phyloP scores from a whole-genome alignment of 2,888 invertebrate species.

The Ectemnius lituratus region DNA sequence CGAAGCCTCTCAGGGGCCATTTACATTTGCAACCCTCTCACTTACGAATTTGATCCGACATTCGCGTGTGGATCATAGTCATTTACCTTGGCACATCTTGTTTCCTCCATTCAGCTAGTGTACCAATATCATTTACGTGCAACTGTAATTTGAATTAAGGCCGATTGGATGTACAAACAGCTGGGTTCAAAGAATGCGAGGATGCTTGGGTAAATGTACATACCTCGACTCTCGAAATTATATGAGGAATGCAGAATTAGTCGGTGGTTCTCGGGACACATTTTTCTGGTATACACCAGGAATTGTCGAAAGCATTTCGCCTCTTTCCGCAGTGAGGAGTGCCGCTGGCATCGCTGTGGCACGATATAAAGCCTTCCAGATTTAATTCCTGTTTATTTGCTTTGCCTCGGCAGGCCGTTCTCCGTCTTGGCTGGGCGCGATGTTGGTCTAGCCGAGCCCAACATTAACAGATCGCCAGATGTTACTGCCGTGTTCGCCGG shows the following conservation, averaged over 20 bases:
- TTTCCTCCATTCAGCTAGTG: too few species aligned
- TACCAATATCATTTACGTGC: too few species aligned
- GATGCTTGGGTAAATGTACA: too few species aligned
- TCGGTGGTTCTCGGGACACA: background rate
- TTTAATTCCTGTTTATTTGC: slow-evolving; percentile 78
- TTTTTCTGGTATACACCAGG: background rate
- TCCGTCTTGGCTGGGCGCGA: slow-evolving; percentile 54
- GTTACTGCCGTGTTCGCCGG: slow-evolving; percentile 66
- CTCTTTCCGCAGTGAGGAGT: slow-evolving; percentile 37
- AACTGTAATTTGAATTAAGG: too few species aligned
- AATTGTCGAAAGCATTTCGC: slow-evolving; percentile 4
- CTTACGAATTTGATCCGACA: slow-evolving; percentile 60
- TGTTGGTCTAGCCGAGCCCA: slow-evolving; percentile 65
- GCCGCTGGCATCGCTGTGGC: slow-evolving; percentile 29
- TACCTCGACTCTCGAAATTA: background rate
- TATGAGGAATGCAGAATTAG: background rate
- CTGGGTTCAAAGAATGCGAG: too few species aligned
- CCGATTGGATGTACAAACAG: too few species aligned
- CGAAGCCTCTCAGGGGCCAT: slow-evolving; percentile 32
- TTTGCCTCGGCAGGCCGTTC: slow-evolving; percentile 57
- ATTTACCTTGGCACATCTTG: slow-evolving; percentile 15
- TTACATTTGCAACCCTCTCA: too few species aligned
- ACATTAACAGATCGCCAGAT: slow-evolving; percentile 76
- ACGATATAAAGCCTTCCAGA: slow-evolving; percentile 72
- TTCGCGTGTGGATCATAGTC: slow-evolving; percentile 61